These are phyloP conservation scores for Alectura lathami DNA, from an alignment of 2,113 vertebrate genomes.

Conservation along the genomic window DNA sequence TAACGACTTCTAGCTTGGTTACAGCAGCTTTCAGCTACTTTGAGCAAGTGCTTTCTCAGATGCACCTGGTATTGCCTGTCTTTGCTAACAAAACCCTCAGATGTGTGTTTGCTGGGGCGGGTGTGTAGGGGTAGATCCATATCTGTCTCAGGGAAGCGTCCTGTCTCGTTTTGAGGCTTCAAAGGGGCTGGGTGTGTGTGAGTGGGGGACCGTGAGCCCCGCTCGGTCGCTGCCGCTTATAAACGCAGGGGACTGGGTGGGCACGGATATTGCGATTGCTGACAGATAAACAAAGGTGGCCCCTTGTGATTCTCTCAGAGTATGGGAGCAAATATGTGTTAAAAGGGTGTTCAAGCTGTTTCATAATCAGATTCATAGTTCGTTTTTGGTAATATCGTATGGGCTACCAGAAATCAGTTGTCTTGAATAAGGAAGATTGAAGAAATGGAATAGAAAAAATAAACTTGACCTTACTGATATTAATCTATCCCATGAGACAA, in stretches of 20 bases:
- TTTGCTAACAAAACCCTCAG: conserved; percentile 59
- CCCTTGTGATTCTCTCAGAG: background rate
- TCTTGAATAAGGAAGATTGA: background rate
- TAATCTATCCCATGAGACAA: background rate
- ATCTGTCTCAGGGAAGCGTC: conserved; percentile 67
- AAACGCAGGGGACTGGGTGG: background rate
- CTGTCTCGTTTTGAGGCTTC: background rate
- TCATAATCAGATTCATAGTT: background rate
- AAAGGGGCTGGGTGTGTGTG: background rate
- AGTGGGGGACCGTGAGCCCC: background rate
- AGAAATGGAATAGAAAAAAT: background rate
- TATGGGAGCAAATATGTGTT: background rate
- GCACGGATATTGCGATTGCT: background rate
- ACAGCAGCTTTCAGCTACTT: background rate
- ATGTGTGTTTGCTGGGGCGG: conserved; percentile 67
- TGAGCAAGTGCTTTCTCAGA: conserved; percentile 22
- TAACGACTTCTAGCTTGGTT: background rate
- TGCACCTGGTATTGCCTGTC: conserved; percentile 26
- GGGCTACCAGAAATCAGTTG: background rate
- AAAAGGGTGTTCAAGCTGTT: background rate
- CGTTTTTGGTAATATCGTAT: background rate
- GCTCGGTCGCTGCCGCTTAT: background rate
- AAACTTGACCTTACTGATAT: background rate
- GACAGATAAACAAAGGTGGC: background rate
- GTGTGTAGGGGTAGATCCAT: conserved; percentile 69